A percentile compares a stretch with the other conserved stretches of the same genome.
These are phyloP conservation scores for Lepisosteus oculatus DNA, from an alignment of 2,113 vertebrate species.

Conservation along the genomic window DNA sequence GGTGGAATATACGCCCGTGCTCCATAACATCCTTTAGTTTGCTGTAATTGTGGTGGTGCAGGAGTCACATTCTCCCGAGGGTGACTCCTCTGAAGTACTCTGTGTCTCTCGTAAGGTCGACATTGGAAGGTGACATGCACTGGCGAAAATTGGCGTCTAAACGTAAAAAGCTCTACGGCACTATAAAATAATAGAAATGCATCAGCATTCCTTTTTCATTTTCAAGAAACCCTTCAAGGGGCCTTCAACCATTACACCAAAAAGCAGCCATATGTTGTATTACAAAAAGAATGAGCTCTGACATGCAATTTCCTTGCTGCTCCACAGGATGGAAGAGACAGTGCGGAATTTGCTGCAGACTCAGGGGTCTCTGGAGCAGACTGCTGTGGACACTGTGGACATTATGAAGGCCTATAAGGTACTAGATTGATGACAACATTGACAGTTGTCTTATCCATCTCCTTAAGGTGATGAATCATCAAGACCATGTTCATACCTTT, in stretches of 20 bases:
- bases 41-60: no score
- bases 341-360: conserved; percentile 81
- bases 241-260: background rate
- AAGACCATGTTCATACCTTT: background rate
- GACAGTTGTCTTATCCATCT: background rate
- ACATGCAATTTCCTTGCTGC: conserved; percentile 8
- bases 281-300: background rate
- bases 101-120: no score
- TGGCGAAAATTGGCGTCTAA: no score
- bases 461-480: background rate
- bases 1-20: no score
- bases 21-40: no score
- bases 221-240: background rate
- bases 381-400: conserved; percentile 72
- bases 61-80: no score
- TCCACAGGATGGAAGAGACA: conserved; percentile 87
- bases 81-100: no score
- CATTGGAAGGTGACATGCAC: no score
- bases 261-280: background rate
- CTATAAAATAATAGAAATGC: background rate
- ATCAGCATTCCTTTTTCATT: background rate
- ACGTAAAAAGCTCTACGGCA: no score
- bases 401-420: conserved; percentile 83
- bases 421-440: conserved; percentile 28
- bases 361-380: conserved; percentile 73